phyloP scores from a whole-genome alignment of 2,888 invertebrate genomes.

The Macaria notata region DNA sequence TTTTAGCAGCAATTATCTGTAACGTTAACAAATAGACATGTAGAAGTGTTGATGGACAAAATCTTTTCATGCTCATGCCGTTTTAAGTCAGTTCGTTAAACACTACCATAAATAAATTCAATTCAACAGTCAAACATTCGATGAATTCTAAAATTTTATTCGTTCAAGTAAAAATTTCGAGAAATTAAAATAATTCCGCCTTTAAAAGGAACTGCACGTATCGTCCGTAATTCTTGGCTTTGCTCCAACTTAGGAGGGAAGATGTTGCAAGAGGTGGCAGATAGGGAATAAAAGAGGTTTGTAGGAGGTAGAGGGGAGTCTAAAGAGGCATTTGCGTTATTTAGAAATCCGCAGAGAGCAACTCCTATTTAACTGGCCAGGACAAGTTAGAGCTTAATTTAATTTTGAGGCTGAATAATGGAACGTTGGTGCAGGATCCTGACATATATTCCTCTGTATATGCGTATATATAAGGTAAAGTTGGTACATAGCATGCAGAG shows the following conservation, averaged over 20 bases:
- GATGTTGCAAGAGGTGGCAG: not conserved
- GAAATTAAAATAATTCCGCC: slow-evolving; percentile 5
- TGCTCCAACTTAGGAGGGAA: slow-evolving; percentile 9
- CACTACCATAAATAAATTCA: too few species aligned
- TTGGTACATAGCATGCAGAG: too few species aligned
- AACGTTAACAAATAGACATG: too few species aligned
- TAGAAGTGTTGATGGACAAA: too few species aligned
- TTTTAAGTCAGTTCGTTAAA: too few species aligned
- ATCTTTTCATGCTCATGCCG: too few species aligned
- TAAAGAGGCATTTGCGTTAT: slow-evolving; percentile 15
- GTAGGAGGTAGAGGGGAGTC: not conserved
- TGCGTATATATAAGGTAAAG: too few species aligned
- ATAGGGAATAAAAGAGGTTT: not conserved
- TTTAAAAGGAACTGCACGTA: slow-evolving; percentile 16
- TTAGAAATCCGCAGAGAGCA: slow-evolving; percentile 23
- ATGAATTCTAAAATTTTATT: too few species aligned
- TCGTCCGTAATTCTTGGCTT: slow-evolving; percentile 15
- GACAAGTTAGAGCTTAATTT: slow-evolving; percentile 20
- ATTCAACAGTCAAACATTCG: too few species aligned
- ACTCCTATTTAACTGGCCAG: slow-evolving; percentile 15
- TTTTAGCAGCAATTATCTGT: too few species aligned
- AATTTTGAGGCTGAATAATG: slow-evolving; percentile 17
- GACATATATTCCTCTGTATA: too few species aligned
- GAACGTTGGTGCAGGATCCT: not conserved
- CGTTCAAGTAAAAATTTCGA: not conserved